Evolutionary conservation across 2,797 vertebrate genomes (phyloP), one percentile per base, ranked within the genome.

Genomic region (Antrozous pallidus): DNA sequence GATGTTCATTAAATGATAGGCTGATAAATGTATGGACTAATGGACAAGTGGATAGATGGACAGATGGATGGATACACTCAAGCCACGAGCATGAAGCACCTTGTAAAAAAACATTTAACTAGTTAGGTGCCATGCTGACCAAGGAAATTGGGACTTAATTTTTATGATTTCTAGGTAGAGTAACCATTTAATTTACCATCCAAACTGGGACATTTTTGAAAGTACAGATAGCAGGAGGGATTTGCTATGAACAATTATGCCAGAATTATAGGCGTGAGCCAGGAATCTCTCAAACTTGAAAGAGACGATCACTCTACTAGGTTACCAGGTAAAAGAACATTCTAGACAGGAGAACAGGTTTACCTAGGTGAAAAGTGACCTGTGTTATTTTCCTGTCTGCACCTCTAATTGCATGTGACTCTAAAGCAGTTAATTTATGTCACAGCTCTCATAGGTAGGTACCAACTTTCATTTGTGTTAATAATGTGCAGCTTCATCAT

Each of bases 161-260:
- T 94, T 77, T 89, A 47, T 95, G 45, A 61, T 96, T 80, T 96
- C 85, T 92, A n/a, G n/a, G 11, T 85, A 82, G 33, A 90, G 40
- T 63, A 81, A 56, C 67, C 31, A 36, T 77, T 89, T 82, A 83
- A 86, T 79, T 51, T 84, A 84, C 51, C 54, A 26, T 93, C 38
- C 33, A 70, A 22, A 40, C 28, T 89, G 58, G 80, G 40, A 69
- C 71, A 31, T 83, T 94, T 93, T 77, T 90, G 26, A 82, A 40
- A 92, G 9, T 79, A 8, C 58, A 51, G 51, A 36, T 26, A 40
- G 49, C 17, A 83, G 51, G n/a, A 79, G 13, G 73, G 24, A 6
- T 84, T 90, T 90, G 56, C 33, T 24, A 0, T 84, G 69, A 82
- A 31, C 47, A 75, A 3, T 81, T 94, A 49, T 36, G 3, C 45